Conservation (phyloP, 2,888 invertebrate species). For the Zele albiditarsus region DNA sequence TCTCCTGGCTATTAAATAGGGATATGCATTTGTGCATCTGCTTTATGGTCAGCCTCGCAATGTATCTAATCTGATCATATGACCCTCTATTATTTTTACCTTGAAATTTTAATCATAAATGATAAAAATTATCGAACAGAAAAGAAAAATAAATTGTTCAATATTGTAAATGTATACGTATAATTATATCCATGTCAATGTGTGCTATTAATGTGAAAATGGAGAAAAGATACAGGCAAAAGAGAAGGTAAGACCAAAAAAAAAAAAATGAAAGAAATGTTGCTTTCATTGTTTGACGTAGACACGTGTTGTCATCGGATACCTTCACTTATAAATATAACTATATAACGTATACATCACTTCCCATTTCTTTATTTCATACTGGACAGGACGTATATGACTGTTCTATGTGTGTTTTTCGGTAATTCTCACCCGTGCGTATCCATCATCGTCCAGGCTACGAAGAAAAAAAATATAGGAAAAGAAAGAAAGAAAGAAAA, state of each 20-base stretch:
- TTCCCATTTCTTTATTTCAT: slow-evolving; percentile 38
- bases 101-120: slow-evolving; percentile 43
- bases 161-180: not conserved
- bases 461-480: slow-evolving; percentile 25
- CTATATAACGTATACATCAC: slow-evolving; percentile 19
- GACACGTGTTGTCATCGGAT: slow-evolving; percentile 52
- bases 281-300: slow-evolving; percentile 47
- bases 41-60: slow-evolving; percentile 38
- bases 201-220: not conserved
- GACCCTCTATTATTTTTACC: slow-evolving; percentile 8
- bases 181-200: not conserved
- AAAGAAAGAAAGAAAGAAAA: slow-evolving; percentile 4
- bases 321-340: slow-evolving; percentile 37
- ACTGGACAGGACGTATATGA: slow-evolving; percentile 32
- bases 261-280: slow-evolving; percentile 36
- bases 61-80: slow-evolving; percentile 29
- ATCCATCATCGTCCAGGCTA: slow-evolving; percentile 44
- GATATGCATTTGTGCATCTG: slow-evolving; percentile 47
- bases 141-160: not conserved
- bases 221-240: slow-evolving; percentile 5
- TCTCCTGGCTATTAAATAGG: slow-evolving; percentile 38
- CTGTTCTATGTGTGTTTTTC: slow-evolving; percentile 29
- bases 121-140: not conserved
- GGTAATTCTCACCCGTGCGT: slow-evolving; percentile 40
- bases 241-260: not conserved